These are phyloP conservation scores for Prorops nasuta DNA, from an alignment of 1,140 invertebrate species.

Conservation along the genomic window DNA sequence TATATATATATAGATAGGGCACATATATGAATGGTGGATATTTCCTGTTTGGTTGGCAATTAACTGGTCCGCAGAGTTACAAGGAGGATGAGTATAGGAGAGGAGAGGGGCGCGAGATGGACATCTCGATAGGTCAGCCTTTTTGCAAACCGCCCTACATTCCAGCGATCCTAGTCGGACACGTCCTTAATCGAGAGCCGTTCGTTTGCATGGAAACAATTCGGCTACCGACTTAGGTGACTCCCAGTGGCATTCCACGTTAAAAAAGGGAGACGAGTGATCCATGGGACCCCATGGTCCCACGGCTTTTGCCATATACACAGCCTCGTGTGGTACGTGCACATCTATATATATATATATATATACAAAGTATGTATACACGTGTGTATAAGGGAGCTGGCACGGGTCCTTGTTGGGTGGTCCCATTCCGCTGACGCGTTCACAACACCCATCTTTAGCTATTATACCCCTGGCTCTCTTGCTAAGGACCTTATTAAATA, in stretches of 20 bases:
- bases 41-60: too few species aligned
- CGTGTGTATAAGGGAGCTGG: constrained; percentile 38
- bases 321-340: constrained; percentile 1
- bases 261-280: constrained; percentile 16
- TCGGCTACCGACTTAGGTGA: constrained; percentile 37
- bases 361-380: constrained; percentile 17
- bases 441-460: constrained; percentile 48
- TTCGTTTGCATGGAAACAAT: constrained; percentile 37
- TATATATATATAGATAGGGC: too few species aligned
- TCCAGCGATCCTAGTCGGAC: constrained; percentile 22
- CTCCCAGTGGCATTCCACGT: constrained; percentile 26
- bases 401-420: constrained; percentile 50
- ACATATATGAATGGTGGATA: too few species aligned
- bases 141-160: constrained; percentile 20
- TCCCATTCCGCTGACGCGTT: constrained; percentile 54
- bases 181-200: constrained; percentile 33
- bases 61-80: background rate
- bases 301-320: constrained; percentile 15
- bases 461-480: constrained; percentile 43
- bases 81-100: constrained; percentile 8
- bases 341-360: constrained; percentile 9
- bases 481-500: constrained; percentile 54
- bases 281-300: constrained; percentile 42
- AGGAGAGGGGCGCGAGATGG: constrained; percentile 21
- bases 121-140: constrained; percentile 30